Conservation (phyloP, 2,113 vertebrate genomes). For the Cyanoramphus novaezelandiae region DNA sequence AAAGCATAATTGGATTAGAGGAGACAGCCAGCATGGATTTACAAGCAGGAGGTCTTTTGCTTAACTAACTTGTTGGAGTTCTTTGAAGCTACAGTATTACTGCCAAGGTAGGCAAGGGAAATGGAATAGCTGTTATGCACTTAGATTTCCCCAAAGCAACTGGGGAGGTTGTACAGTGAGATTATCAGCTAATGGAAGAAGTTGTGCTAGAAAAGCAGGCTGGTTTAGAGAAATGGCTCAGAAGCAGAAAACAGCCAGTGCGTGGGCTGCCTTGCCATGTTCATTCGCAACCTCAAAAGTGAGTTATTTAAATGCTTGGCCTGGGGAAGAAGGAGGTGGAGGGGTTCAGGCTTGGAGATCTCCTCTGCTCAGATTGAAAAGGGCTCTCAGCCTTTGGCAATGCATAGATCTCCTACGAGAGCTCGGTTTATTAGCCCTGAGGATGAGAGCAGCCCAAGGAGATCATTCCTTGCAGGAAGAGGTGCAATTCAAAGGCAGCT, state of each 20-base stretch:
- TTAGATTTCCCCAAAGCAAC: slow-evolving; percentile 68
- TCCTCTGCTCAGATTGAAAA: not conserved
- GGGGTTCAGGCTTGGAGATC: not conserved
- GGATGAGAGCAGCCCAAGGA: not conserved
- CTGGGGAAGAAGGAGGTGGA: slow-evolving; percentile 36
- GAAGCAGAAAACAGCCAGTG: slow-evolving; percentile 32
- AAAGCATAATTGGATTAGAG: slow-evolving; percentile 74
- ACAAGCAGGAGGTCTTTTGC: slow-evolving; percentile 61
- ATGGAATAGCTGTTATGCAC: slow-evolving; percentile 29
- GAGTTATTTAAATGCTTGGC: slow-evolving; percentile 40
- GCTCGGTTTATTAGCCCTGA: not conserved
- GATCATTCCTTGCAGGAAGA: not conserved
- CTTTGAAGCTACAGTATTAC: slow-evolving; percentile 63
- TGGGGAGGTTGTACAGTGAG: slow-evolving; percentile 41
- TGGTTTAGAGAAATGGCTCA: slow-evolving; percentile 21
- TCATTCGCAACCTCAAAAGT: slow-evolving; percentile 13
- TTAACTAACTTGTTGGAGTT: slow-evolving; percentile 66
- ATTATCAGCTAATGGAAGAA: slow-evolving; percentile 61
- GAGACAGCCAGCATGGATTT: slow-evolving; percentile 66
- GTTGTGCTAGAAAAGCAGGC: not conserved
- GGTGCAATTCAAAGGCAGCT: not conserved
- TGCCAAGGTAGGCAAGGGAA: slow-evolving; percentile 47
- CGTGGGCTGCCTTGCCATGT: slow-evolving; percentile 22
- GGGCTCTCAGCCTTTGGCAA: not conserved
- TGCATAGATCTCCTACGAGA: not conserved